Base-by-base conservation (phyloP, 2,888 invertebrate species). In the Erebia aethiops region DNA sequence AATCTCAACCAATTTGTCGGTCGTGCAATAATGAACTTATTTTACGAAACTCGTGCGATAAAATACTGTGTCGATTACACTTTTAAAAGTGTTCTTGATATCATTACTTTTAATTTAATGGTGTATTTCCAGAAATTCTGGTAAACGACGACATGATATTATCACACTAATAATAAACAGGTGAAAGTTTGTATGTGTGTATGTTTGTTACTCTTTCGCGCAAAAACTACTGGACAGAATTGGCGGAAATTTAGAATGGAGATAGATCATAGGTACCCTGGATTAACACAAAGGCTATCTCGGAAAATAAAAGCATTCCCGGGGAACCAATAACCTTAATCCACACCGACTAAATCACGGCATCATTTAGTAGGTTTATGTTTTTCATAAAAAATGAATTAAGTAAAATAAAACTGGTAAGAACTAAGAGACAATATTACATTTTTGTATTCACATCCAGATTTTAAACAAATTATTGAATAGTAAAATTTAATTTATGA, bases 61-160 rank as follows among this genome's bases (percentile, higher is more conserved):
- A 60, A 41, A 60, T 41, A 60, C 35, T 60, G 58, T n/a, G 1
- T n/a, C 58, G n/a, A 16, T 60, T 35, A 60, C 35, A 56, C n/a
- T 8, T 3, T n/a, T 41, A 41, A 60, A 60, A 60, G 58, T 60
- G 58, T 60, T 41, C 58, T 60, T 41, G 58, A 60, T 60, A 41
- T 41, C 58, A 43, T 60, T 60, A 60, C 16, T 60, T 60, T 60
- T 60, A 60, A 60, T 60, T 64, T 52, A 52, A 52, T 64, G 52
- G 26, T 26, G 49, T 9, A 35, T 35, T 52, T 62, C 43, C 14
- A 35, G 26, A 51, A n/a, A 46, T 46, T 62, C 41, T 8, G 54
- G 18, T 54, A 18, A 18, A 18, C 18, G 18, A 54, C 18, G 18
- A 54, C 16, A 54, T n/a, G n/a, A n/a, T 35, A 35, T 35, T 14